Percentiles rank a stretch among this genome's conserved stretches.
These are phyloP conservation scores for Lepidocyrtoides sp. DNA, from an alignment of 2,888 invertebrate genomes.

Conservation along the genomic window DNA sequence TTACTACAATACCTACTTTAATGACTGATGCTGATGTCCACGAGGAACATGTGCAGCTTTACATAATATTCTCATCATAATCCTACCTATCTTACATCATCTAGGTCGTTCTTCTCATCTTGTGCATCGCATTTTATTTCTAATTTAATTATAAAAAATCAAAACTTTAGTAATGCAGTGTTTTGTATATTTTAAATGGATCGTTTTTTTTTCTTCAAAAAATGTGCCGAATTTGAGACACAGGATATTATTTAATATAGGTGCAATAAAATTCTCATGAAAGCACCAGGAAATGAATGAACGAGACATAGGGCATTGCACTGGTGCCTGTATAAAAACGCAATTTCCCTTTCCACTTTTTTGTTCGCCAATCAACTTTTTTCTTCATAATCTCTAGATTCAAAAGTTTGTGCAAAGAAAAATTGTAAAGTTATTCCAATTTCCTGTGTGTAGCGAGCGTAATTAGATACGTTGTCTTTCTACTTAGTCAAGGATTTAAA, in stretches of 20 bases:
- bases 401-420: neutral
- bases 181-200: neutral
- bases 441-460: neutral
- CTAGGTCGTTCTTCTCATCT: too few species aligned
- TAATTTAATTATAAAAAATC: neutral
- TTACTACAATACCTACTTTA: neutral
- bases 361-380: neutral
- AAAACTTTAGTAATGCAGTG: neutral
- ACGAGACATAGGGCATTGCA: neutral
- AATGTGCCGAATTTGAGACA: conserved; percentile 2
- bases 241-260: too few species aligned
- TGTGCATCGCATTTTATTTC: conserved; percentile 4
- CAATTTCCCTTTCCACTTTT: neutral
- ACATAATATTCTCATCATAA: neutral
- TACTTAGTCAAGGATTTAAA: neutral
- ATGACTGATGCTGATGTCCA: conserved; percentile 29
- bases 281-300: neutral
- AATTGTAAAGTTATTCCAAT: neutral
- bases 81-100: neutral
- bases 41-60: neutral
- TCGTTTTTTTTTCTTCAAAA: neutral
- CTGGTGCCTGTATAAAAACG: neutral
- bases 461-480: neutral
- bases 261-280: neutral
- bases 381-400: conserved; percentile 14